Evolutionary conservation across 1,140 invertebrate species (phyloP).

Genomic region (Heliconius himera): DNA sequence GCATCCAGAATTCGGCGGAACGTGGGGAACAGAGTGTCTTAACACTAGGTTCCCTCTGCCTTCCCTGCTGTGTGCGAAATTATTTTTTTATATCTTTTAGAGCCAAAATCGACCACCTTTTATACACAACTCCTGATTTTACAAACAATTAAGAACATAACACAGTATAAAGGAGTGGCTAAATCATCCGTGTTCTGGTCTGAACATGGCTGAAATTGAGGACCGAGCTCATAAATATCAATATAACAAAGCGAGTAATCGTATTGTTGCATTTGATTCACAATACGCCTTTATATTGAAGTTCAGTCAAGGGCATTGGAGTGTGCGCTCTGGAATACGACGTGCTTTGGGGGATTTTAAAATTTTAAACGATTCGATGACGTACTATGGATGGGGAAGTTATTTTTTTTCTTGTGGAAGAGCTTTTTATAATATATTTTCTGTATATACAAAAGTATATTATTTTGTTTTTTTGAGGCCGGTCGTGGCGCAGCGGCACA

Average conservation of each 20-base stretch:
- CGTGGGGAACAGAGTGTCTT: no score
- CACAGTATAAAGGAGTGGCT: background rate
- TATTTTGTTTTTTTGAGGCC: no score
- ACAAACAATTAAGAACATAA: background rate
- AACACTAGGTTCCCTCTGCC: no score
- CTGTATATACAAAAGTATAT: background rate
- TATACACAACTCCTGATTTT: background rate
- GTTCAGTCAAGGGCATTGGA: constrained; percentile 29
- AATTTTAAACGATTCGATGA: background rate
- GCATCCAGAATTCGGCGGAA: no score
- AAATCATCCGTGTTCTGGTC: constrained; percentile 6
- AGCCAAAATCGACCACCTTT: background rate
- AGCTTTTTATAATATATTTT: background rate
- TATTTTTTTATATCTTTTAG: background rate
- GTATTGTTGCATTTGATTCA: constrained; percentile 31
- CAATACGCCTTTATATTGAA: constrained; percentile 31
- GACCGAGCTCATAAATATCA: constrained; percentile 27
- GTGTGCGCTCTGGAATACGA: background rate
- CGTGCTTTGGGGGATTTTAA: background rate
- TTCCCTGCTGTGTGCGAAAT: no score
- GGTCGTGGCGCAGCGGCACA: no score
- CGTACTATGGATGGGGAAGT: background rate
- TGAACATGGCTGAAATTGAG: constrained; percentile 19
- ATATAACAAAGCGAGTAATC: constrained; percentile 21
- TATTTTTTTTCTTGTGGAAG: background rate